phyloP scores from a whole-genome alignment of 2,888 invertebrate species.

The Cosmia trapezina region DNA sequence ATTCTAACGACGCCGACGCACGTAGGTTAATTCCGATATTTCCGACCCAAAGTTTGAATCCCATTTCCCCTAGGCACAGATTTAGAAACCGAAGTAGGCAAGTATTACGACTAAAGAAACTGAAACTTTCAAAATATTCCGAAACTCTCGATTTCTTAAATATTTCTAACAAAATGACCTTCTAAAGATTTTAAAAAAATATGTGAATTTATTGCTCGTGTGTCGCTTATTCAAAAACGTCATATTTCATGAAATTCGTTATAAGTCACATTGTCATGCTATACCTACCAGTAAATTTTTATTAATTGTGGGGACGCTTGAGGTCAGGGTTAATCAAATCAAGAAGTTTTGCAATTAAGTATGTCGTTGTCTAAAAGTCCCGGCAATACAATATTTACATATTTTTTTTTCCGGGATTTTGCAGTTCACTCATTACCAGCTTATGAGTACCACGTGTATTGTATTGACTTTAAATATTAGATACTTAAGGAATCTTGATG shows the following conservation, averaged over 20 bases:
- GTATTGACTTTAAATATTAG: not conserved
- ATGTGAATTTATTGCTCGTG: not conserved
- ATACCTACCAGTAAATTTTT: constrained; percentile 16
- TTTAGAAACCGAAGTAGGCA: not conserved
- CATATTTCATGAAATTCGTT: constrained; percentile 32
- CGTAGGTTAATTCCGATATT: not conserved
- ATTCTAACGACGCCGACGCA: constrained; percentile 47
- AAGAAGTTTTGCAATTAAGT: not conserved
- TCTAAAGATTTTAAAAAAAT: constrained; percentile 16
- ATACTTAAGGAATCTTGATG: not conserved
- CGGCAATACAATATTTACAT: not conserved
- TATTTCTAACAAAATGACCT: constrained; percentile 15
- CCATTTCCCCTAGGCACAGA: constrained; percentile 4
- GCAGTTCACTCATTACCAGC: not conserved
- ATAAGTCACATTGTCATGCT: constrained; percentile 26
- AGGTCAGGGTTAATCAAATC: constrained; percentile 42
- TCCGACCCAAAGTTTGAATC: constrained; percentile 1
- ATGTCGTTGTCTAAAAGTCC: no score
- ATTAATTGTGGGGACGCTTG: constrained; percentile 16
- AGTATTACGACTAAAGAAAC: not conserved
- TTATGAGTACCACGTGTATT: not conserved
- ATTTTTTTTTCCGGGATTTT: not conserved
- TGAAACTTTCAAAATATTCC: constrained; percentile 19
- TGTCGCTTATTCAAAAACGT: constrained; percentile 5
- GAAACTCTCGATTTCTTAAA: constrained; percentile 28